A percentile compares a stretch with the other conserved stretches of the same genome.
phyloP scores from a whole-genome alignment of 2,113 vertebrate genomes.

The Spheniscus mendiculus region DNA sequence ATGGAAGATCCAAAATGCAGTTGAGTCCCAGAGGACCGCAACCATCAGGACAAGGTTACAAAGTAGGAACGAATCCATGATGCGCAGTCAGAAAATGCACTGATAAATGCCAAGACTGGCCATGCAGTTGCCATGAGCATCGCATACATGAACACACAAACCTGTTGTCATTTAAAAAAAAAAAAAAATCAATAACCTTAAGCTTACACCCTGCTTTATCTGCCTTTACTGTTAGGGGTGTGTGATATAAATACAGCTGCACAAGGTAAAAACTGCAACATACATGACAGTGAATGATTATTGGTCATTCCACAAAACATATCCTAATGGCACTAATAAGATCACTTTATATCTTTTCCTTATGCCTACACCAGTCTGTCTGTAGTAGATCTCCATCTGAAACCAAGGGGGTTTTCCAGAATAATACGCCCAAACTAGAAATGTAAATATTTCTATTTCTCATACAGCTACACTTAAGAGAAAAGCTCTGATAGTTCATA shows the following conservation, averaged over 20 bases:
- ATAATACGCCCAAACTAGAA: background rate
- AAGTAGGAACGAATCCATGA: fast-evolving
- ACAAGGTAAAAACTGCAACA: background rate
- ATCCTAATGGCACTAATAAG: background rate
- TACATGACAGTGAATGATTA: background rate
- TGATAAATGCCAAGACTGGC: background rate
- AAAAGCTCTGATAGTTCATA: background rate
- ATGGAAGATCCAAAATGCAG: background rate
- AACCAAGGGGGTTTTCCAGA: background rate
- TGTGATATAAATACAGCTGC: background rate
- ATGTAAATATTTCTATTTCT: background rate
- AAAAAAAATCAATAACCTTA: background rate
- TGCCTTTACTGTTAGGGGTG: background rate
- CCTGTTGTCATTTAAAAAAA: background rate
- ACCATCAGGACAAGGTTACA: background rate
- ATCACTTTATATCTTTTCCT: background rate
- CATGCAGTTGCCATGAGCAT: background rate
- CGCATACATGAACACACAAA: background rate
- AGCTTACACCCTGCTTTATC: background rate
- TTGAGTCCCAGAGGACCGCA: background rate
- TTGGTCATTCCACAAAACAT: background rate
- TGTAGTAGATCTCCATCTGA: background rate
- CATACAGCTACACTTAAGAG: background rate
- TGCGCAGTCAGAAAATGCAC: background rate
- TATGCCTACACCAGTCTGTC: background rate